Evolutionary conservation across 1,140 invertebrate genomes (phyloP).

Genomic region (Drosophila lacertosa): DNA sequence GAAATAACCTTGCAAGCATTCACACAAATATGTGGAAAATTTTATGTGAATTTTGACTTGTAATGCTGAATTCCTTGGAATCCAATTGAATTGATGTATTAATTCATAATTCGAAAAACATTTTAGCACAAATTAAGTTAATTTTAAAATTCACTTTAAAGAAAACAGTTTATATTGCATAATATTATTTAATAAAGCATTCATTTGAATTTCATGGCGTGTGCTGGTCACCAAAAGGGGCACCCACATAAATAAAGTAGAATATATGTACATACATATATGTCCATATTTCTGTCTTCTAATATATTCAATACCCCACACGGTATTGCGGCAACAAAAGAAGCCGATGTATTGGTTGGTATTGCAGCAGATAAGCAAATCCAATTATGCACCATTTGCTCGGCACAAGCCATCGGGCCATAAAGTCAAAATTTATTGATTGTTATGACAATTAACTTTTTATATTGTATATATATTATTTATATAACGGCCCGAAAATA

Average conservation of each 20-base stretch:
- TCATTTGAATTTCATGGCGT: slow-evolving; percentile 1
- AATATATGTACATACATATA: not conserved
- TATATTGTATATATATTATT: slow-evolving; percentile 66
- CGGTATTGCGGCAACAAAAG: slow-evolving; percentile 18
- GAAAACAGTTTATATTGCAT: not conserved
- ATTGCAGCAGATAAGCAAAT: slow-evolving; percentile 52
- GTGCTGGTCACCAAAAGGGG: not conserved
- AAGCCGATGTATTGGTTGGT: slow-evolving; percentile 5
- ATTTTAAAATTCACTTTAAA: no score
- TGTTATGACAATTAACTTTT: slow-evolving; percentile 79
- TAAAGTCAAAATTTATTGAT: slow-evolving; percentile 77
- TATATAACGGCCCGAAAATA: slow-evolving; percentile 38
- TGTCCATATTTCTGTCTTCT: not conserved
- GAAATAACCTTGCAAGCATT: no score
- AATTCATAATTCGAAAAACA: no score
- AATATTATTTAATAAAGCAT: slow-evolving; percentile 13
- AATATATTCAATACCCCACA: slow-evolving; percentile 7
- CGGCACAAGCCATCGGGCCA: slow-evolving; percentile 54
- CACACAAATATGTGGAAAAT: no score
- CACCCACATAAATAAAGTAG: not conserved
- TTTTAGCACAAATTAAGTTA: no score
- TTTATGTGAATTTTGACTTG: no score
- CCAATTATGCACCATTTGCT: slow-evolving; percentile 67
- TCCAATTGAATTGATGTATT: no score
- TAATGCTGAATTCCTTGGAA: no score